Conservation (phyloP, 2,888 invertebrate species). For the Drosophila barbarae region DNA sequence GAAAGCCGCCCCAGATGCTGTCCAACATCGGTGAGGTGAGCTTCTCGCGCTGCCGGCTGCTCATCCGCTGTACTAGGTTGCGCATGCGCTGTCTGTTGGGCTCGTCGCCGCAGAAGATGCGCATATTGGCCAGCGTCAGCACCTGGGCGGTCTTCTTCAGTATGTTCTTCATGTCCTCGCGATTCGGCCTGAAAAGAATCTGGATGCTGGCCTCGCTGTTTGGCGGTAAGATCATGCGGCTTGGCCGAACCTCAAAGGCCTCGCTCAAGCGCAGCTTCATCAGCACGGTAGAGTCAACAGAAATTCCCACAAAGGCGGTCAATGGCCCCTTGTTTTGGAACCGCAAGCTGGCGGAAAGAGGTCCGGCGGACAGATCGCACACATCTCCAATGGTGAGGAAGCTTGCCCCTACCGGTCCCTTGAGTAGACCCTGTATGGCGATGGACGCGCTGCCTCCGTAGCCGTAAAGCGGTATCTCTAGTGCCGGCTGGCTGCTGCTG, state of each 20-base stretch:
- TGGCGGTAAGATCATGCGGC: conserved; percentile 79
- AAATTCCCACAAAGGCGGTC: conserved; percentile 80
- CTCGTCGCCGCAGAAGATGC: conserved; percentile 81
- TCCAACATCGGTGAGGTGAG: conserved; percentile 65
- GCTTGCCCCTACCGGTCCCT: conserved; percentile 82
- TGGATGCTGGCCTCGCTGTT: conserved; percentile 78
- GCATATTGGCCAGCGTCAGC: conserved; percentile 80
- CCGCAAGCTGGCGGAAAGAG: conserved; percentile 80
- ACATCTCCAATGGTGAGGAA: conserved; percentile 83
- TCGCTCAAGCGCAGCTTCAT: conserved; percentile 73
- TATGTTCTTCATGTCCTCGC: conserved; percentile 80
- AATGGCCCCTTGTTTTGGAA: conserved; percentile 82
- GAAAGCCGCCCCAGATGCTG: conserved; percentile 70
- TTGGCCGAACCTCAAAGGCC: conserved; percentile 79
- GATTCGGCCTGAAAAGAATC: conserved; percentile 80
- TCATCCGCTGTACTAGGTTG: conserved; percentile 70
- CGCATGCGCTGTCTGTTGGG: conserved; percentile 80
- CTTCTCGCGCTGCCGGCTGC: conserved; percentile 65
- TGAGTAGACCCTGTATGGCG: conserved; percentile 80
- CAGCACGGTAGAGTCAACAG: conserved; percentile 74
- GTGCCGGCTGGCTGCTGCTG: conserved; percentile 55
- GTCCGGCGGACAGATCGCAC: conserved; percentile 77
- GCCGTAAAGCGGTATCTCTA: conserved; percentile 80
- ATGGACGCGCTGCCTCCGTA: conserved; percentile 83
- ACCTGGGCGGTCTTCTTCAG: conserved; percentile 76